Evolutionary conservation across 2,888 invertebrate species (phyloP), one percentile per base, ranked within the genome.

Genomic region (Arrhopalites spinosus): DNA sequence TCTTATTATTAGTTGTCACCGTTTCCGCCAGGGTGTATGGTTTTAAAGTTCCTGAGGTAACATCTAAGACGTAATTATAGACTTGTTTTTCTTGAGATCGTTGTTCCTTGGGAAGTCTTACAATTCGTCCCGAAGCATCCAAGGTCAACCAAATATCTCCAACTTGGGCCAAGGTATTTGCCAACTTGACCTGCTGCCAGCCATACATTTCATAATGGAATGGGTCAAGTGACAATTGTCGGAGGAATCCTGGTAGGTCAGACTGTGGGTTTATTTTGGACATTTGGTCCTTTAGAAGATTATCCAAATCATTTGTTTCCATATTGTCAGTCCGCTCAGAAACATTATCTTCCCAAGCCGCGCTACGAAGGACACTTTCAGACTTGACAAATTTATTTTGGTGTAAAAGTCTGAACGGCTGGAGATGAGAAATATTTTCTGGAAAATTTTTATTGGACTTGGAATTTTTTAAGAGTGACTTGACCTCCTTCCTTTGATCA

Each of bases 121-220:
- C 15, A 1, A 59, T 59, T n/a, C 64, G 17, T 2, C 64, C 64
- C 2, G 64, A 64, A 0, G 64, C 17, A n/a, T 64, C 64, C 2
- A 64, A 7, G 1, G 43, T 43, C 11, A 64, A 20, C 64, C 64
- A 64, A 15, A 64, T 15, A 2, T 59, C 27, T 0, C 1, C 2
- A 29, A n/a, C 30, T 5, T 64, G 64, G 3, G 20, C 36, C 43
- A 64, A 36, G 1, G 17, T n/a, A 30, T 30, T 36, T 20, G 36
- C 27, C 43, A 64, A 64, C 36, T 64, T 64, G 17, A 43, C 11
- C 11, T 64, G 64, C 17, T 27, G 64, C 64, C 64, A 64, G 1
- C 0, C 7, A n/a, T 64, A 43, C 43, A 64, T n/a, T 0, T 64
- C 36, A 64, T 64, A 64, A 1, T 64, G 36, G 11, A 64, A 64